Evolutionary conservation across 2,797 vertebrate species (phyloP).

Genomic region (Zalophus californianus): DNA sequence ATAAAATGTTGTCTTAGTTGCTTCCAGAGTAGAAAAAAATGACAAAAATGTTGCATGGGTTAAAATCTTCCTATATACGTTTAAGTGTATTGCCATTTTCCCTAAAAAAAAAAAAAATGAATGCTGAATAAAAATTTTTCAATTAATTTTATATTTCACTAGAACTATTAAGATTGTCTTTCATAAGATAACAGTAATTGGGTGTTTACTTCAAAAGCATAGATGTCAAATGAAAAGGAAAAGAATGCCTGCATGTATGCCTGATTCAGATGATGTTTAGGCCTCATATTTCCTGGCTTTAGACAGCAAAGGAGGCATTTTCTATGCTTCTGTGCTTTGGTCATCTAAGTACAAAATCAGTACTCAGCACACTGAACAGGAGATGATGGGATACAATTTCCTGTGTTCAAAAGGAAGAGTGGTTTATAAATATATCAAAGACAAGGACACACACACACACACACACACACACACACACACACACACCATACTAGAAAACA

Average conservation of each 20-base stretch:
- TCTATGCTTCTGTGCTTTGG: background rate
- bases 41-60: background rate
- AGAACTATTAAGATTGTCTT: background rate
- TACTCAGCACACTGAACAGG: background rate
- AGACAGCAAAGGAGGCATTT: fast-evolving
- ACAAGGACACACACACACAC: background rate
- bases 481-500: background rate
- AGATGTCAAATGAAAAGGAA: conserved; percentile 3
- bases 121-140: background rate
- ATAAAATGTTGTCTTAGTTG: background rate
- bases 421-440: background rate
- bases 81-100: background rate
- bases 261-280: background rate
- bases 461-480: fast-evolving
- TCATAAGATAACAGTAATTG: background rate
- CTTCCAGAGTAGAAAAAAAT: background rate
- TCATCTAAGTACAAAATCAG: background rate
- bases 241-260: background rate
- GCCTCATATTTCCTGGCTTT: background rate
- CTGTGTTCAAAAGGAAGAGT: background rate
- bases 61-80: background rate
- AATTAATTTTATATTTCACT: background rate
- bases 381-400: background rate
- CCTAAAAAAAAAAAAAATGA: background rate
- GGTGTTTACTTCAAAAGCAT: background rate